These are phyloP conservation scores for Microctenopoma stevenorrisi DNA, from an alignment of 2,797 vertebrate species.

Conservation along the genomic window DNA sequence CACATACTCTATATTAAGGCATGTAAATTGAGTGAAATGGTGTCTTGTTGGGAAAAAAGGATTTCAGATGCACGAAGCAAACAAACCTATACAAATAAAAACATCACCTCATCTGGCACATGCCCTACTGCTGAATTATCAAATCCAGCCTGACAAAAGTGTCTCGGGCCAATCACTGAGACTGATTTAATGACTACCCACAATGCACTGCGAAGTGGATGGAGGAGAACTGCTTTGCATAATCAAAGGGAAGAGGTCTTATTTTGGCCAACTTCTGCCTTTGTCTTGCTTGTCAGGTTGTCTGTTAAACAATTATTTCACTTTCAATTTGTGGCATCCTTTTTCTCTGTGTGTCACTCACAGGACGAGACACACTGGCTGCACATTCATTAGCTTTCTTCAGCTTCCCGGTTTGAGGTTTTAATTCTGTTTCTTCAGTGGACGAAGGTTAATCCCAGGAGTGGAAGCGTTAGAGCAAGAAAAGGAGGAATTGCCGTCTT, in stretches of 20 bases:
- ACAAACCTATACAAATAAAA: too few species aligned
- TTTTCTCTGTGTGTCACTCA: conserved; percentile 48
- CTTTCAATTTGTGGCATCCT: conserved; percentile 40
- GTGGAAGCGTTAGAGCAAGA: conserved; percentile 21
- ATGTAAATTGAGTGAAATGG: conserved; percentile 12
- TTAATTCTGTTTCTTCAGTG: conserved; percentile 31
- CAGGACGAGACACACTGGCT: conserved; percentile 18
- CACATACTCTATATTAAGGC: conserved; percentile 14
- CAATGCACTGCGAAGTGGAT: conserved; percentile 51
- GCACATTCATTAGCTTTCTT: conserved; percentile 62
- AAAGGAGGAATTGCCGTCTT: conserved; percentile 38
- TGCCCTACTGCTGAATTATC: conserved; percentile 13
- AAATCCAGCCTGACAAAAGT: conserved; percentile 51
- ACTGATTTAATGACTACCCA: conserved; percentile 67
- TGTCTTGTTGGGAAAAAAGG: conserved; percentile 19
- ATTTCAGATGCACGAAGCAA: too few species aligned
- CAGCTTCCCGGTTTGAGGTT: conserved; percentile 37
- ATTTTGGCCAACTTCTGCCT: conserved; percentile 39
- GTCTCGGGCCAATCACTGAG: conserved; percentile 39
- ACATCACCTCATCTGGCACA: conserved; percentile 10
- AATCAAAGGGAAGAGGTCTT: conserved; percentile 51
- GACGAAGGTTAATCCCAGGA: conserved; percentile 57
- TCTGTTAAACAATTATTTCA: conserved; percentile 62
- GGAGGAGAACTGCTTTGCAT: conserved; percentile 55
- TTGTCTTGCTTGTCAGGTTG: conserved; percentile 61